phyloP scores from a whole-genome alignment of 2,113 vertebrate species.

The Cololabis saira region DNA sequence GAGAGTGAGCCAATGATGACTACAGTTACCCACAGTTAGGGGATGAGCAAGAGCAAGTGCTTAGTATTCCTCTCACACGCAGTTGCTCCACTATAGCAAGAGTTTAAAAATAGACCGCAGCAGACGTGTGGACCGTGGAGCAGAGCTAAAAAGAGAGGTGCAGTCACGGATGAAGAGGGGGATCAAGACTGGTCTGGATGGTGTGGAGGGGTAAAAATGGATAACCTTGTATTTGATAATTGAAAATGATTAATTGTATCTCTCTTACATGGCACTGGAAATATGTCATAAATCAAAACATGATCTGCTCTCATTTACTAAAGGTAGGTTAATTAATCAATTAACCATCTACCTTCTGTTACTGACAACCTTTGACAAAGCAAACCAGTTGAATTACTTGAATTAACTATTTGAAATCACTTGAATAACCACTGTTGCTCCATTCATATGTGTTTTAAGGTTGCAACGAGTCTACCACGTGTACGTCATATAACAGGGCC shows the following conservation, averaged over 20 bases:
- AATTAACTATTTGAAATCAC: no score
- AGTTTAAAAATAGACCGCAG: slow-evolving; percentile 75
- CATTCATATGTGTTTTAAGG: no score
- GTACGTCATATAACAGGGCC: no score
- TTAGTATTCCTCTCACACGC: slow-evolving; percentile 75
- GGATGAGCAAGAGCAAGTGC: slow-evolving; percentile 42
- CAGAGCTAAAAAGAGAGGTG: slow-evolving; percentile 54
- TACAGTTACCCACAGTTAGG: slow-evolving; percentile 43
- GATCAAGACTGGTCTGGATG: slow-evolving; percentile 39
- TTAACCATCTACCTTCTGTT: no score
- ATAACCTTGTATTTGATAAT: neutral
- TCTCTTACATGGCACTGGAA: no score
- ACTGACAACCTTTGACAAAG: no score
- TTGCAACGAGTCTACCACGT: no score
- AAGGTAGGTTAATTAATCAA: no score
- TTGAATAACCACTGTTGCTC: no score
- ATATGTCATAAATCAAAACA: no score
- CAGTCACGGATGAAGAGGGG: slow-evolving; percentile 20
- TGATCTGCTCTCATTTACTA: no score
- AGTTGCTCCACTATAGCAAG: slow-evolving; percentile 64
- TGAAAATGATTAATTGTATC: slow-evolving; percentile 1
- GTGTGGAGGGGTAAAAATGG: neutral
- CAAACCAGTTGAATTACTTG: no score
- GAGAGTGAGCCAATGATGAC: slow-evolving; percentile 49
- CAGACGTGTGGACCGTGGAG: slow-evolving; percentile 55